phyloP scores from a whole-genome alignment of 2,888 invertebrate species.

The Camptogramma bilineatum region DNA sequence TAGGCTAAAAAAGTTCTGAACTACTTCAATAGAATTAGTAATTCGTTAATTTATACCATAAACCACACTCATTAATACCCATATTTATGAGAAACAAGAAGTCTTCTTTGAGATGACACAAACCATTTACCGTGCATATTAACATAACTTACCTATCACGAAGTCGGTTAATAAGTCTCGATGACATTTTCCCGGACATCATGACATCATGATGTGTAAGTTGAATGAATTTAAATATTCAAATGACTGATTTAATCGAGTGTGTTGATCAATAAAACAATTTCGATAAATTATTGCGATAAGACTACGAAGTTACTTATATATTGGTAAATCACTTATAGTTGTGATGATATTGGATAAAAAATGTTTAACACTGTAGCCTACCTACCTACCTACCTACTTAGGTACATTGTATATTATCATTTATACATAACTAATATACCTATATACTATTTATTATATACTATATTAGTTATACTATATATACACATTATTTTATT shows the following conservation, averaged over 20 bases:
- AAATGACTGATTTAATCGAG: constrained; percentile 30
- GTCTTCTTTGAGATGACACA: not conserved
- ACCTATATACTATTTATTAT: too few species aligned
- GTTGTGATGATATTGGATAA: too few species aligned
- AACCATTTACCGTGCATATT: constrained; percentile 13
- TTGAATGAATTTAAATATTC: constrained; percentile 35
- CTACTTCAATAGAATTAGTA: too few species aligned
- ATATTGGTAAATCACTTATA: too few species aligned
- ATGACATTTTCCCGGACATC: constrained; percentile 39
- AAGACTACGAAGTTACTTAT: constrained; percentile 3
- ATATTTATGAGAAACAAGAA: not conserved
- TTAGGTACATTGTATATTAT: too few species aligned
- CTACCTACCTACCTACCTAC: too few species aligned
- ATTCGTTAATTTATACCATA: not conserved
- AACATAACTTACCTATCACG: constrained; percentile 16
- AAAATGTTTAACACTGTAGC: too few species aligned
- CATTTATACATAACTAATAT: too few species aligned
- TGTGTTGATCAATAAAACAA: constrained; percentile 32
- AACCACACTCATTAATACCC: not conserved
- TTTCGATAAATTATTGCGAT: constrained; percentile 36
- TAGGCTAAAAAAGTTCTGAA: too few species aligned
- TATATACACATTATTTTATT: too few species aligned
- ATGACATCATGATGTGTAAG: constrained; percentile 39
- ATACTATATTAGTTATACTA: too few species aligned
- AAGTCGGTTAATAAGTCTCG: constrained; percentile 21